Base-by-base conservation (phyloP, 2,113 vertebrate genomes). In the Dinomys branickii region DNA sequence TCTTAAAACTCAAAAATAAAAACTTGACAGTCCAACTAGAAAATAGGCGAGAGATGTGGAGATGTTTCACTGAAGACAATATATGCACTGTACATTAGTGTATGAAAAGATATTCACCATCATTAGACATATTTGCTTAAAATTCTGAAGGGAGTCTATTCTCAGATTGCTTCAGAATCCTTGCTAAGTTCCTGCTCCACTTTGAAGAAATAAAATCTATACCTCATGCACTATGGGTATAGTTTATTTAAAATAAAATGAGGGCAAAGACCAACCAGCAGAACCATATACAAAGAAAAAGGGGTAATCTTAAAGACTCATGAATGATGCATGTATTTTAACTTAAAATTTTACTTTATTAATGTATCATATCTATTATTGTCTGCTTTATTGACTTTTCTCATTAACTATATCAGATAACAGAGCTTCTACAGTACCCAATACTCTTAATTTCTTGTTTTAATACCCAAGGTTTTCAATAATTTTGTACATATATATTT, bases 191-290 rank as follows among this genome's bases (percentile, higher is more conserved):
- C 28, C 73, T 85, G 3, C n/a, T 89, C 85, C 19, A 85, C 28
- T 94, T 92, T 81, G n/a, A 89, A 92, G 54, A 47, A 94, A 88
- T 56, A 63, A 38, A 85, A 89, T 56, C 80, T 92, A 10, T 91
- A 77, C 88, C 20, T 81, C 78, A 41, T 73, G 28, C 9, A 92
- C 12, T 13, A 28, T 80, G 24, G 17, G 16, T 94, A 67, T 52
- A 44, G 47, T 63, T 90, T 86, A 69, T 52, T 19, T 16, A 87
- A 26, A 67, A 61, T 33, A 94, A 94, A 94, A 94, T 77, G 33
- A 94, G 41, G 41, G 28, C 61, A 50, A 63, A 65, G 73, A 9
- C 41, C 58, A 85, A 50, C 80, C 47, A 52, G 33, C 75, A 41
- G 80, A 85, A 71, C 14, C 14, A 89, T 33, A 94, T 52, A 88